Conservation (phyloP, 2,888 invertebrate genomes). For the Drosophila infuscata region DNA sequence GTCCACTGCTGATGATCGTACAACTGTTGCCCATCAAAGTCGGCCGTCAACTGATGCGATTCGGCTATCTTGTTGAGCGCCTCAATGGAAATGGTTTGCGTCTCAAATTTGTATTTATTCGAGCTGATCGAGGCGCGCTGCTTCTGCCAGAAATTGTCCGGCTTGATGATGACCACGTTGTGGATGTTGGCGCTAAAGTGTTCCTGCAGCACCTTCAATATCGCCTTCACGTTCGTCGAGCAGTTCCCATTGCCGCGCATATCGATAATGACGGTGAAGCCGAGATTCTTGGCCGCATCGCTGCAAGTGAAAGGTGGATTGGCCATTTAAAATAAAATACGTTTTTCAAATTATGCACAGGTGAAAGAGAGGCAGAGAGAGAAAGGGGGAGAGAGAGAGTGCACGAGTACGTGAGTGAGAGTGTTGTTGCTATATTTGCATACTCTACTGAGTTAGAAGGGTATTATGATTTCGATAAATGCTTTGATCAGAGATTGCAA, state of each 20-base stretch:
- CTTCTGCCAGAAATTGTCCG: conserved; percentile 99
- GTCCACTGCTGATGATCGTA: conserved; percentile 99
- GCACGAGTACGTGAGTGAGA: conserved; percentile 72
- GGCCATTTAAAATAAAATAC: conserved; percentile 23
- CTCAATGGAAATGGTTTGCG: conserved; percentile 98
- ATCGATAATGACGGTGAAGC: conserved; percentile 98
- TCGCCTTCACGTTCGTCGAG: conserved; percentile 98
- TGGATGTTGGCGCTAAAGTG: conserved; percentile 97
- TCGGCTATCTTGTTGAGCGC: conserved; percentile 97
- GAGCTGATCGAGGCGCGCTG: conserved; percentile 98
- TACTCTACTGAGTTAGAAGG: not conserved
- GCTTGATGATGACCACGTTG: conserved; percentile 98
- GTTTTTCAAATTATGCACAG: conserved; percentile 13
- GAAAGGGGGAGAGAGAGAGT: not conserved
- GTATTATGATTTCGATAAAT: not conserved
- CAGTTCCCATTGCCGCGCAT: conserved; percentile 94
- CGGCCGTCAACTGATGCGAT: conserved; percentile 95
- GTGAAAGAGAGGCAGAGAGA: not conserved
- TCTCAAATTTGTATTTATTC: conserved; percentile 99
- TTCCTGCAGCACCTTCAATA: conserved; percentile 98
- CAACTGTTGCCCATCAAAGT: conserved; percentile 96
- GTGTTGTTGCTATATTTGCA: conserved; percentile 49
- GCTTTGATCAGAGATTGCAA: not conserved
- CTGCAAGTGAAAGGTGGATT: conserved; percentile 76
- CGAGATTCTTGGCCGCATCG: conserved; percentile 87